Evolutionary conservation across 2,797 vertebrate species (phyloP), one percentile per base, ranked within the genome.

Genomic region (Pantherophis alleghaniensis): DNA sequence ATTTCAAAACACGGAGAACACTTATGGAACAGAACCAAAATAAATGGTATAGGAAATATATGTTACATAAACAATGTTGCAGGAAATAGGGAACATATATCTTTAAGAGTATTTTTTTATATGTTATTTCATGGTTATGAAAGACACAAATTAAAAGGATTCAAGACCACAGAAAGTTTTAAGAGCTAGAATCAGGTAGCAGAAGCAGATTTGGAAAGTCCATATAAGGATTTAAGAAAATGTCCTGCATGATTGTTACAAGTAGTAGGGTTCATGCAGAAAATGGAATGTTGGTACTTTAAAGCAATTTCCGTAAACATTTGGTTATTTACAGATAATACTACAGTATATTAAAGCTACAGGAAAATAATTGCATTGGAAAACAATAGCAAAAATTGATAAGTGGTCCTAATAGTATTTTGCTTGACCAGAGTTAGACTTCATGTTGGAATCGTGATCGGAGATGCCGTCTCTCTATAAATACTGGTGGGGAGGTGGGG

Each of bases 361-460:
- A 66, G 74, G 22, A 47, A 1, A 4, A 26, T 55, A 24, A 42
- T 55, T 86, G 9, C 24, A 28, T 22, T 90, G 11, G 13, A 51
- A 61, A 37, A 86, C 37, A 2, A 42, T 20, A 47, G 47, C 3
- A 5, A 53, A 93, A 95, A 87, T 10, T 7, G 11, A 94, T 95
- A 90, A 74, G 0, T 63, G 60, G 9, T n/a, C 53, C 56, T 32
- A 32, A 69, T 4, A 51, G 26, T 26, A 51, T 90, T 94, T 94
- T 95, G 56, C 56, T 90, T 86, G 28, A 61, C 12, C 51, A 42
- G 86, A 20, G 66, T 26, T 22, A 92, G 88, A 14, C 13, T 90
- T 90, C 92, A 32, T 91, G 47, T 86, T 95, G 93, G 47, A 59
- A 92, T 37, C 95, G 2, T 42, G 37, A 42, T 42, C 2, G 37